Evolutionary conservation across 2,113 vertebrate genomes (phyloP), one percentile per base, ranked within the genome.

Genomic region (Leucosticte australis): DNA sequence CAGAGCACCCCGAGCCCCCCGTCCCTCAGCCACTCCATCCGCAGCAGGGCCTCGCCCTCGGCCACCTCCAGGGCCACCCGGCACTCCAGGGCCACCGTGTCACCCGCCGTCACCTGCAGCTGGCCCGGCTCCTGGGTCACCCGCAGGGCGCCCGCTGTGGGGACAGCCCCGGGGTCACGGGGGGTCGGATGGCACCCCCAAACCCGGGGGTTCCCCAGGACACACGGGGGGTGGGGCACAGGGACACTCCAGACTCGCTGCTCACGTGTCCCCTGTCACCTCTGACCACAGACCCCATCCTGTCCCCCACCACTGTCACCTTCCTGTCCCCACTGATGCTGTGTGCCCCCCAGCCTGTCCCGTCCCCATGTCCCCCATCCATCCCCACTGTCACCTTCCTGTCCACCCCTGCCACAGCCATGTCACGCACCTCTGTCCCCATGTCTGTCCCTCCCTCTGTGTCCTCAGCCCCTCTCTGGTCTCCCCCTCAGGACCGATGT

Each of bases 231-330:
- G 20, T 20, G 20, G 33, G n/a, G 44, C 57, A 37, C 17, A 0
- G 35, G 22, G 28, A 57, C 71, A 28, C 8, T 10, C 35, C 28
- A 4, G 46, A 50, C 39, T 55, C 26, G 13, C 46, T 63, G 46
- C 31, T 7, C 15, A 8, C 39, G 1, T 5, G 6, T 59, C 20
- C 26, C 18, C 9, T 33, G 74, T 41, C 63, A 39, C 55, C 74
- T 17, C 52, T 7, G 10, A 23, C 13, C 44, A 13, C 46, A 2
- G 3, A 0, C 4, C 9, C 56, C 33, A 23, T 57, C 55, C 18
- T 11, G 16, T 26, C 41, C 12, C 23, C 33, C 15, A 11, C 22
- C 31, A 12, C 31, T 47, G n/a, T 23, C 69, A 35, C 53, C 67
- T 35, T 74, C 67, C 74, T 74, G 67, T 55, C 50, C 13, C 31